A percentile compares a stretch with the other conserved stretches of the same genome.
These are phyloP conservation scores for Zaprionus tsacasi DNA, from an alignment of 1,140 invertebrate species.

Conservation along the genomic window DNA sequence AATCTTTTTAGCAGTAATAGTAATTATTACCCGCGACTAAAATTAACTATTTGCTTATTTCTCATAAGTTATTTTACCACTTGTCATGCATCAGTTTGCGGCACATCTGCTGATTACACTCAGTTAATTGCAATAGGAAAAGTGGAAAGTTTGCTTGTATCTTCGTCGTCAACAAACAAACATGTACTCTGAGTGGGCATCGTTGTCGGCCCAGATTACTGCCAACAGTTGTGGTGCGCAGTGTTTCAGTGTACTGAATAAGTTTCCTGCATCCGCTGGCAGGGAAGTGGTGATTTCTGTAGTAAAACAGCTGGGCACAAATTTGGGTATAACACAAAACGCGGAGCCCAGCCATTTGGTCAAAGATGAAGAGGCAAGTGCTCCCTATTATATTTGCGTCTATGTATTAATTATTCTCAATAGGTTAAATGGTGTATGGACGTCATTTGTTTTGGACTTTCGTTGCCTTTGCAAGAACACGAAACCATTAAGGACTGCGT, in stretches of 20 bases:
- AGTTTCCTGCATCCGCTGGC: conserved; percentile 91
- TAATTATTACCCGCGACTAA: background rate
- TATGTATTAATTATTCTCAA: background rate
- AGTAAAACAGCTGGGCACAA: conserved; percentile 91
- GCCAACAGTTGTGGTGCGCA: conserved; percentile 88
- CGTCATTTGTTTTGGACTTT: conserved; percentile 96
- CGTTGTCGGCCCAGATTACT: conserved; percentile 88
- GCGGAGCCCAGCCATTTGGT: conserved; percentile 90
- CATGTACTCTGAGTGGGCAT: conserved; percentile 94
- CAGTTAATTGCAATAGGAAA: conserved; percentile 11
- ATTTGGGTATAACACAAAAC: conserved; percentile 90
- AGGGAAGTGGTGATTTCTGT: conserved; percentile 93
- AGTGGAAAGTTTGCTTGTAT: conserved; percentile 12
- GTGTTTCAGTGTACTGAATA: conserved; percentile 92
- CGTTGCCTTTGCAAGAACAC: conserved; percentile 94
- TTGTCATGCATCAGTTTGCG: conserved; percentile 8
- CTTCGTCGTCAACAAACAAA: conserved; percentile 3
- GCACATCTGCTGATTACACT: background rate
- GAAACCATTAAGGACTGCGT: conserved; percentile 98
- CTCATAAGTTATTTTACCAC: background rate
- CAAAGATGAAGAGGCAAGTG: conserved; percentile 90
- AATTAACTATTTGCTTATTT: background rate
- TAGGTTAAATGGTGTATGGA: conserved; percentile 84
- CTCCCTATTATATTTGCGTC: too few relatives aligned
- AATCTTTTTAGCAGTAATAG: background rate